Evolutionary conservation across 1,140 invertebrate species (phyloP), one percentile per base, ranked within the genome.

Genomic region (Akabosia matsudoensis): DNA sequence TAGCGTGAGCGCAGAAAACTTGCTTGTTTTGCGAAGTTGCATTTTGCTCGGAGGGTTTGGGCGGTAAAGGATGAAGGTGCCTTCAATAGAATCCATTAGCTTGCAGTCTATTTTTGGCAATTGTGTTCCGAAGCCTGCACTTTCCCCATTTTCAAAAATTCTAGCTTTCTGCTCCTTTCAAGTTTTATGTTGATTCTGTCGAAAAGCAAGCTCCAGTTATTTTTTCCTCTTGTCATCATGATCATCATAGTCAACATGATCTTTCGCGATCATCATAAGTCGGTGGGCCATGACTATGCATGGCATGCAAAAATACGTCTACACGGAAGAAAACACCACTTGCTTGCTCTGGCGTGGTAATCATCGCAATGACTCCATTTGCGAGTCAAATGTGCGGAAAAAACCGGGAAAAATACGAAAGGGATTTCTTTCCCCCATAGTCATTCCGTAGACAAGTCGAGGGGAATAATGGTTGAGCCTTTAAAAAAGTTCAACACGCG

Each of bases 351-450:
- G 18, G 37, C 37, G 18, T 45, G 37, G 37, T 45, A 45, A 45
- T 45, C 37, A 45, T 45, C 37, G 18, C 37, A 45, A 56, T 56
- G 54, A 56, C 54, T 56, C 54, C 54, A 56, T 56, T 56, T 56
- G 54, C 54, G 54, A 56, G 54, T 56, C 54, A 56, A 56, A 56
- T 56, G 54, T 24, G 54, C 54, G 54, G 54, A 56, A 16, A 56
- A 56, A 56, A 45, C n/a, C 54, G 7, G 54, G 18, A 45, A 45
- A 45, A 45, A 45, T 10, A 45, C 37, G 37, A 18, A 18, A 45
- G 37, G 18, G 37, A 45, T 45, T 45, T 45, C 37, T 7, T 18
- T 45, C 18, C 37, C 37, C 37, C 18, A n/a, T n/a, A n/a, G n/a
- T 45, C 37, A 45, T 45, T 45, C 37, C n/a, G n/a, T n/a, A n/a